These are phyloP conservation scores for Prunella fulvescens DNA, from an alignment of 2,113 vertebrate genomes.

Conservation along the genomic window DNA sequence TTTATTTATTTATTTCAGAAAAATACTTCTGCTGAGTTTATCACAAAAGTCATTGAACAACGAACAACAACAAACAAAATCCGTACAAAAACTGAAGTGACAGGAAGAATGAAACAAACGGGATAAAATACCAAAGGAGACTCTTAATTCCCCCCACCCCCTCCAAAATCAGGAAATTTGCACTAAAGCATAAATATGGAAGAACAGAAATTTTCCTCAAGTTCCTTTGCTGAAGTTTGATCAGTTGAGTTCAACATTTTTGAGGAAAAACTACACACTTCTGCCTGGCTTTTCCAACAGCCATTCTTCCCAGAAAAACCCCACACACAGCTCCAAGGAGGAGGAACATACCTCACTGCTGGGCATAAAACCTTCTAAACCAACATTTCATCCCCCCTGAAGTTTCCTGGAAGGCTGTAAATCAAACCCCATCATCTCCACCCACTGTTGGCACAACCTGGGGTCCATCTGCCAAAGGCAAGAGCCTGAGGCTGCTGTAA, in stretches of 20 bases:
- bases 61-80: conserved; percentile 47
- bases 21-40: conserved; percentile 73
- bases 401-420: neutral
- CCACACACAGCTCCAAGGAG: neutral
- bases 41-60: conserved; percentile 72
- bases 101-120: neutral
- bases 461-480: neutral
- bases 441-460: neutral
- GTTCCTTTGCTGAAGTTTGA: conserved; percentile 66
- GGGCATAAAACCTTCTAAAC: neutral
- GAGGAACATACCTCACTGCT: neutral
- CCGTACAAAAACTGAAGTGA: conserved; percentile 69
- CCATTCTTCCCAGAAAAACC: neutral
- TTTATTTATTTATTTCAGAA: conserved; percentile 80
- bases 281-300: conserved; percentile 15
- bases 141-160: neutral
- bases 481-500: neutral
- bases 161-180: conserved; percentile 22
- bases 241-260: neutral
- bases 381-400: neutral
- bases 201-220: conserved; percentile 58
- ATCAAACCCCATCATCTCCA: neutral
- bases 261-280: neutral
- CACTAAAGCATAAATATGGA: conserved; percentile 65
- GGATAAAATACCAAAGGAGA: conserved; percentile 34